Evolutionary conservation across 2,113 vertebrate species (phyloP).

Genomic region (Trochalopteron elliotii): DNA sequence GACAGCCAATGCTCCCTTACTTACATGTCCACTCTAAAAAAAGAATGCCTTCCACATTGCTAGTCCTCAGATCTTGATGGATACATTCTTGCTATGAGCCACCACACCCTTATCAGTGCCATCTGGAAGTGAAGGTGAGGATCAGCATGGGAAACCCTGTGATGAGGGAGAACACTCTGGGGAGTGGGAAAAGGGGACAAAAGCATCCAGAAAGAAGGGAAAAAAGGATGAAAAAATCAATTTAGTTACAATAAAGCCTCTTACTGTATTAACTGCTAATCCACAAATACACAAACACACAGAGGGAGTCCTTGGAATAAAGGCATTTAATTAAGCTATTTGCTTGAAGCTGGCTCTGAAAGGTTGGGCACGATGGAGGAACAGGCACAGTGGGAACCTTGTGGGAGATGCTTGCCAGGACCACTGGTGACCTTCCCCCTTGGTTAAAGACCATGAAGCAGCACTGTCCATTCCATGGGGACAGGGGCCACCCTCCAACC

Average conservation of each 20-base stretch:
- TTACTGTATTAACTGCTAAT: slow-evolving; percentile 58
- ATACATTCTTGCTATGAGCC: background rate
- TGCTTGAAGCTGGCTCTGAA: background rate
- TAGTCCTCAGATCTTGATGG: background rate
- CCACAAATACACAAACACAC: slow-evolving; percentile 54
- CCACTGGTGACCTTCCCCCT: background rate
- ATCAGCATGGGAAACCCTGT: background rate
- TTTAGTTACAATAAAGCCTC: slow-evolving; percentile 52
- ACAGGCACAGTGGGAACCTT: accelerated
- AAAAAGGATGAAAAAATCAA: slow-evolving; percentile 11
- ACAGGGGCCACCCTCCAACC: accelerated
- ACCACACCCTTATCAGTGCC: background rate
- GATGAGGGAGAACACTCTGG: background rate
- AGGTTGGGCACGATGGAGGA: background rate
- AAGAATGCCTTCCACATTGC: background rate
- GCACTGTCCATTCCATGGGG: background rate
- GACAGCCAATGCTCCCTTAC: accelerated
- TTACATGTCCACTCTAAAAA: background rate
- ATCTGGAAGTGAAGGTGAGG: background rate
- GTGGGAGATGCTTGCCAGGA: background rate
- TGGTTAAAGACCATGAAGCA: background rate
- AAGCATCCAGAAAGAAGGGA: background rate
- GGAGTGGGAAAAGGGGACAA: background rate
- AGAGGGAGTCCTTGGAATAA: slow-evolving; percentile 49
- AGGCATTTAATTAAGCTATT: slow-evolving; percentile 55